Evolutionary conservation across 2,797 vertebrate genomes (phyloP), one percentile per base, ranked within the genome.

Genomic region (Otolemur crassicaudatus): DNA sequence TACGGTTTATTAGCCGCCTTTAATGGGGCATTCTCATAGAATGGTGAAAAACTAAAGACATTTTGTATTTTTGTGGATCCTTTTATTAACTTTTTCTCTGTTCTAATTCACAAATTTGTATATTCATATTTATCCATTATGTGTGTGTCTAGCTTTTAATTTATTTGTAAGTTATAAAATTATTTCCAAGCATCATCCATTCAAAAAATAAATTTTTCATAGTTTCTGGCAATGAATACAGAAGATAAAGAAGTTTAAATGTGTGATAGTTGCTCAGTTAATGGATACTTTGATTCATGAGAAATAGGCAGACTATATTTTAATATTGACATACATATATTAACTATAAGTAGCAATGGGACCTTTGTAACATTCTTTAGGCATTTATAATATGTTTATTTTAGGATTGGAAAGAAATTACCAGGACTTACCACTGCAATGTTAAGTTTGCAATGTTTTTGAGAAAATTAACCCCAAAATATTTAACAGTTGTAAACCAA

Each of bases 81-180:
- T 95, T 95, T 75, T 46, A 40, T 31, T 88, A 88, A 93, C 31
- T 16, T 34, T 88, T 90, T 58, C 75, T 73, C 29, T 56, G 17
- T 83, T 92, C 25, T 16, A 43, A 0, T 73, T 92, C 56, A 85
- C 20, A 84, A 25, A 85, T 83, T 22, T 93, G 6, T 91, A 3
- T 40, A 25, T 87, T 94, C n/a, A 53, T 79, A 43, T 43, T 85
- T 60, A 72, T 49, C 29, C 73, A 5, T 58, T 76, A 16, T 58
- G 20, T 77, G 22, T 91, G 0, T 69, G 23, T 76, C 73, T 86
- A 20, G 20, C 83, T 95, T 94, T 72, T 16, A 63, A 90, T 60
- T 70, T 13, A 22, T 73, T 90, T 85, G 22, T 56, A 56, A 87
- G 29, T 96, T 84, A 92, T 72, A 88, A 92, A 88, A 77, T 92